Base-by-base conservation (phyloP, 1,140 invertebrate genomes). In the Diploscapter pachys region DNA sequence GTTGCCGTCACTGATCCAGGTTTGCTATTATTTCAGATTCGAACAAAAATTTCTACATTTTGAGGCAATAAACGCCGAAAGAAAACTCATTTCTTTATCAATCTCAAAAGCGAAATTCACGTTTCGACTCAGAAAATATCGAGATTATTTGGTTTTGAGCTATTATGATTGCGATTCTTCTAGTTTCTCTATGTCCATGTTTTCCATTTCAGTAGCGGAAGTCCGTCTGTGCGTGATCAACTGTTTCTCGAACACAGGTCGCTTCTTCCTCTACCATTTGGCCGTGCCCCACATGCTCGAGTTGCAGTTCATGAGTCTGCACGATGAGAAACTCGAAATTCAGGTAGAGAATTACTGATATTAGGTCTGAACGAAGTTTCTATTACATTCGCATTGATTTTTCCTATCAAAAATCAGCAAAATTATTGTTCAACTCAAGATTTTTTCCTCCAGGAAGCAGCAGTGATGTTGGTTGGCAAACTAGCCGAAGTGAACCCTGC, bases 251-350 rank as follows among this genome's bases (percentile, higher is more conserved):
- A 50, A 79, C 49, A 67, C 69, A n/a, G 93, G 96, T 83, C 91
- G 93, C 73, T 91, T 91, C 6, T 99, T 99, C 87, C 94, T 99
- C 82, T 90, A 90, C 31, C 93, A 98, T 86, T 87, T 99, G 59
- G 95, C 96, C 0, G 95, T 99, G 87, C 92, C 95, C 2, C 94
- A 98, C 86, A 97, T 95, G 78, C 87, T 99, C 0, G 93, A 92
- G 78, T 92, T 92, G 0, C 87, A 99, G 5, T 97, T 98, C 81
- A 91, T 98, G 50, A 93, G 94, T 0, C 90, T 99, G 86, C 94
- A 98, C 87, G 97, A 99, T 86, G 96, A 99, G 87, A 92, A 95
- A 75, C 95, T 98, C 85, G 94, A 98, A 88, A 97, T 99, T 71
- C 89, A 96, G 63, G 95, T 99, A 51, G 73, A 51, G 73, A 31